Percentiles rank a stretch among this genome's conserved stretches.
Evolutionary conservation across 2,797 vertebrate species (phyloP).

Genomic region (Eidolon dupreanum): DNA sequence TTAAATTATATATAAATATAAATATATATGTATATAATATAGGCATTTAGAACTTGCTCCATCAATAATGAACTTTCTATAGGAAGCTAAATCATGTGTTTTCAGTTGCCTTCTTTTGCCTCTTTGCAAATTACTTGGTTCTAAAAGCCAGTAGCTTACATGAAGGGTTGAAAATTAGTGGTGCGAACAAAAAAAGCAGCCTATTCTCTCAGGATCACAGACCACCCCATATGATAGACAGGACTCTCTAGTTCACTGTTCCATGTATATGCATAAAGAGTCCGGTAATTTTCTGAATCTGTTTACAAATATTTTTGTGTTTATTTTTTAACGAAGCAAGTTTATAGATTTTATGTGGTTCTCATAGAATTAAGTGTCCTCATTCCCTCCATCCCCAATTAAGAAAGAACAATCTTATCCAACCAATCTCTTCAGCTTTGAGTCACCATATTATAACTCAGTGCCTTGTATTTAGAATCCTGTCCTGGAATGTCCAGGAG

Average conservation of each 20-base stretch:
- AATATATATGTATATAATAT: background rate
- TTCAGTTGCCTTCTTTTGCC: background rate
- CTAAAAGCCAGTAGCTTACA: background rate
- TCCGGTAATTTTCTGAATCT: background rate
- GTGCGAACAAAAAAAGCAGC: background rate
- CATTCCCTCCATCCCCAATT: background rate
- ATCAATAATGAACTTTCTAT: background rate
- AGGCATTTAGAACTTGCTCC: background rate
- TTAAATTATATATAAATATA: too few species aligned
- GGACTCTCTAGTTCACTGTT: background rate
- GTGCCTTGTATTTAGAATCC: background rate
- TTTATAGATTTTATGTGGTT: background rate
- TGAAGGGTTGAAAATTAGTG: background rate
- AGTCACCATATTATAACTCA: background rate
- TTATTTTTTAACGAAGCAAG: background rate
- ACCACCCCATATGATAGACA: background rate
- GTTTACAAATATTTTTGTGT: background rate
- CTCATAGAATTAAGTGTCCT: too few species aligned
- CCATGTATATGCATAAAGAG: too few species aligned
- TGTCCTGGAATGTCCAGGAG: background rate
- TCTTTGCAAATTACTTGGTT: background rate
- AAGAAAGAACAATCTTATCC: background rate
- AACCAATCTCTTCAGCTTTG: background rate
- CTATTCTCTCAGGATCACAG: background rate
- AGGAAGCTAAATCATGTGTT: background rate